Evolutionary conservation across 2,888 invertebrate species (phyloP).

Genomic region (Coelopa pilipes): DNA sequence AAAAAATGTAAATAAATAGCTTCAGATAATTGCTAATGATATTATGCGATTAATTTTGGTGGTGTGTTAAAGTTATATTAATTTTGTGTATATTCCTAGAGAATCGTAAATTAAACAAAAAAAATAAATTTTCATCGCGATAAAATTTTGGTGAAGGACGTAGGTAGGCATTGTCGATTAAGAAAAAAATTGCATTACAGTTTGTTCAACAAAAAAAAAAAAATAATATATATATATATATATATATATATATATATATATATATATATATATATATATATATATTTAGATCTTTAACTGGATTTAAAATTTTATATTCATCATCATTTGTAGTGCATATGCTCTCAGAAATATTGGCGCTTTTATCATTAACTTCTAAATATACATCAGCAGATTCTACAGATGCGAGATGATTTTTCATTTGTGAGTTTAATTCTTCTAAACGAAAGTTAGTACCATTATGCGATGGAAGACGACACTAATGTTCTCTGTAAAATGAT

Average conservation of each 20-base stretch:
- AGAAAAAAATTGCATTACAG: too few species aligned
- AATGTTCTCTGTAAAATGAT: slow-evolving; percentile 45
- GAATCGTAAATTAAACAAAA: not conserved
- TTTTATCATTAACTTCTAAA: slow-evolving; percentile 41
- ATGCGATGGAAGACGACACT: slow-evolving; percentile 44
- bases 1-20: not conserved
- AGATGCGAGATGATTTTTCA: slow-evolving; percentile 47
- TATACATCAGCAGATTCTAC: slow-evolving; percentile 13
- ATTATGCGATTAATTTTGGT: too few species aligned
- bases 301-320: too few species aligned
- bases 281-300: too few species aligned
- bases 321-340: slow-evolving; percentile 6
- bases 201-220: too few species aligned
- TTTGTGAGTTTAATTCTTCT: slow-evolving; percentile 56
- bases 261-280: too few species aligned
- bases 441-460: slow-evolving; percentile 51
- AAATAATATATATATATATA: too few species aligned
- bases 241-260: too few species aligned
- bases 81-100: too few species aligned
- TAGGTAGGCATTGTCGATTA: too few species aligned
- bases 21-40: not conserved
- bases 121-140: too few species aligned
- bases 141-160: not conserved
- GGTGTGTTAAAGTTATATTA: too few species aligned
- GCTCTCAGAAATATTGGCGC: slow-evolving; percentile 45